phyloP scores from a whole-genome alignment of 2,797 vertebrate genomes.

The Hipposideros larvatus region DNA sequence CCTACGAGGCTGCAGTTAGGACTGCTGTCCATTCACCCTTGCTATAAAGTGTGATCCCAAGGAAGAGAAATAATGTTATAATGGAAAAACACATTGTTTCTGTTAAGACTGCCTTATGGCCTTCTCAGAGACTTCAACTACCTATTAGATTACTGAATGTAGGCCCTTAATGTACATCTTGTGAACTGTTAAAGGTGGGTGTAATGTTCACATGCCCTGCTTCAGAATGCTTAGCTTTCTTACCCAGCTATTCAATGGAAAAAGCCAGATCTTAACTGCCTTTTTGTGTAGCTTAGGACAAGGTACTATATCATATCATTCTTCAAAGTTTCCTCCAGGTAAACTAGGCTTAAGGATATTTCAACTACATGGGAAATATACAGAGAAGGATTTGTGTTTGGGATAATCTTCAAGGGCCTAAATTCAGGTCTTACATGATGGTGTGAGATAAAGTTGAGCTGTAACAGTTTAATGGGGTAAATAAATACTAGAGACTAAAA shows the following conservation, averaged over 20 bases:
- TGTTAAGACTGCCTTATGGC: not conserved
- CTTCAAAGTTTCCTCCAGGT: constrained; percentile 9
- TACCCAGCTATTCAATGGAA: not conserved
- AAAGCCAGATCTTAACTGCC: not conserved
- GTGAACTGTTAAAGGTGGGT: not conserved
- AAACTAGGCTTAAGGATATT: not conserved
- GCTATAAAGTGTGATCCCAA: not conserved
- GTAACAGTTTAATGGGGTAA: not conserved
- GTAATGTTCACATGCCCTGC: not conserved
- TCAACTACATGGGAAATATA: not conserved
- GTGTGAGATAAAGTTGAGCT: not conserved
- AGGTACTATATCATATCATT: not conserved
- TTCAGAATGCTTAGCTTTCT: constrained; percentile 15
- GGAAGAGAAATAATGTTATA: constrained; percentile 14
- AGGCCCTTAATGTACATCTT: not conserved
- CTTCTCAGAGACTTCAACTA: not conserved
- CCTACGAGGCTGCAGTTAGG: not conserved
- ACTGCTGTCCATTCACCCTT: not conserved
- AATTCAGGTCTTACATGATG: not conserved
- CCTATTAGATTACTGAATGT: constrained; percentile 15
- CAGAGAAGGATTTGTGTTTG: constrained; percentile 13
- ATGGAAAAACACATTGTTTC: constrained; percentile 48
- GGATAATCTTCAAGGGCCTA: not conserved
- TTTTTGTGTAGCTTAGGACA: constrained; percentile 5
- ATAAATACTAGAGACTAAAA: constrained; percentile 20